Evolutionary conservation across 1,140 invertebrate genomes (phyloP), one percentile per base, ranked within the genome.

Genomic region (Ctenoplectra terminalis): DNA sequence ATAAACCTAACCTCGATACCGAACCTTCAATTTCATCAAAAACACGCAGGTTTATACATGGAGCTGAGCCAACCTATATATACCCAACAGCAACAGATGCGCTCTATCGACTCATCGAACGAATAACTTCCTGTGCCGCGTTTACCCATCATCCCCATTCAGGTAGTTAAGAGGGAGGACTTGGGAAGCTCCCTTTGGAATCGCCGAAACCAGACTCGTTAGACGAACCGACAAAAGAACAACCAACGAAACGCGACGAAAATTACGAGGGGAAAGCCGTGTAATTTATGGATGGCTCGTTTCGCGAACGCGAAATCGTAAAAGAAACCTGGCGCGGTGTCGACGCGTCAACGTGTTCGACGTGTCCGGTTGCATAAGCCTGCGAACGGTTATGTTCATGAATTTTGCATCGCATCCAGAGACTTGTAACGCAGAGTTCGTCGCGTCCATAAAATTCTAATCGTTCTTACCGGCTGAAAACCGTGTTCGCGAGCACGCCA

Each of bases 341-440:
- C n/a, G 48, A 52, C 74, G 46, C 50, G 50, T 64, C 63, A 56
- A n/a, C n/a, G n/a, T n/a, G n/a, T 66, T 60, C 70, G 29, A 46
- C 48, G 60, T 48, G 60, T 46, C n/a, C 54, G 31, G 46, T 85
- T 85, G 61, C 69, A 66, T 77, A 83, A 85, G 67, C 54, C 15
- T 29, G 37, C 26, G n/a, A 31, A 37, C 46, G 31, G 64, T 52
- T 52, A 63, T 48, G 46, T 77, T 60, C 48, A 63, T 60, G 66
- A 48, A 48, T 81, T 84, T 84, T 80, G 56, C 76, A 74, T 79
- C 74, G 83, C 34, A 80, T 17, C 50, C 46, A 29, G 40, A 23
- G 31, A 11, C 48, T 50, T 71, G 40, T 67, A 71, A 77, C 43
- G 46, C 26, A 52, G 48, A 40, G 48, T 40, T 40, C 50, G 50